A percentile compares a stretch with the other conserved stretches of the same genome.
Conservation (phyloP, 2,888 invertebrate genomes). For the Cremastobaeus sp. region DNA sequence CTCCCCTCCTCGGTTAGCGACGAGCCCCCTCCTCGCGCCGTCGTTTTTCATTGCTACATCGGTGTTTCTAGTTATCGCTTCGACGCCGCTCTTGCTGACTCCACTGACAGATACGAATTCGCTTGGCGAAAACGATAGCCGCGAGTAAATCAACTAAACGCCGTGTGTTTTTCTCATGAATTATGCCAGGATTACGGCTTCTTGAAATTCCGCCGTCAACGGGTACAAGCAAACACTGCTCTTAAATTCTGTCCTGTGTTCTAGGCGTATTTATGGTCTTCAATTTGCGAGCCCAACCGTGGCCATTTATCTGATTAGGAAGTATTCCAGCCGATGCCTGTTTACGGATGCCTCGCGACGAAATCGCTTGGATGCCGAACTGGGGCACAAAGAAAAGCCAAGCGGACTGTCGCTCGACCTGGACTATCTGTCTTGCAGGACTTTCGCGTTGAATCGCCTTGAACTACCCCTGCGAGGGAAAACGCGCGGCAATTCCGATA, state of each 20-base stretch:
- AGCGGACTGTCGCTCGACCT: too few species aligned
- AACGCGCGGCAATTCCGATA: background rate
- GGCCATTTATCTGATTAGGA: too few species aligned
- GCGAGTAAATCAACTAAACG: conserved; percentile 24
- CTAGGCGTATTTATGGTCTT: too few species aligned
- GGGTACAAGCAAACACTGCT: too few species aligned
- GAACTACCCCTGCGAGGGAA: background rate
- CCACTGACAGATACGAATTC: conserved; percentile 46
- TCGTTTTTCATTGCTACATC: conserved; percentile 51
- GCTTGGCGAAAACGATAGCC: conserved; percentile 15
- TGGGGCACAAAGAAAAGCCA: too few species aligned
- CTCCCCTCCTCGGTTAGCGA: background rate
- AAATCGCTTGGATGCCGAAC: too few species aligned
- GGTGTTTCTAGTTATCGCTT: conserved; percentile 57
- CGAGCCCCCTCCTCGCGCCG: conserved; percentile 4
- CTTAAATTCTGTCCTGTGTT: too few species aligned
- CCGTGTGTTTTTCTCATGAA: conserved; percentile 26
- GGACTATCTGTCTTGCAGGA: too few species aligned
- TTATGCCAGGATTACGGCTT: background rate
- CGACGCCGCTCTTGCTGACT: conserved; percentile 41
- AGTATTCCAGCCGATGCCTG: too few species aligned
- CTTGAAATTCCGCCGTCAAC: background rate
- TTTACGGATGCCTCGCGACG: too few species aligned
- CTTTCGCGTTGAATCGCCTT: too few species aligned
- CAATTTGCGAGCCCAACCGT: too few species aligned